phyloP scores from a whole-genome alignment of 2,888 invertebrate genomes.

The Apotomis capreana region DNA sequence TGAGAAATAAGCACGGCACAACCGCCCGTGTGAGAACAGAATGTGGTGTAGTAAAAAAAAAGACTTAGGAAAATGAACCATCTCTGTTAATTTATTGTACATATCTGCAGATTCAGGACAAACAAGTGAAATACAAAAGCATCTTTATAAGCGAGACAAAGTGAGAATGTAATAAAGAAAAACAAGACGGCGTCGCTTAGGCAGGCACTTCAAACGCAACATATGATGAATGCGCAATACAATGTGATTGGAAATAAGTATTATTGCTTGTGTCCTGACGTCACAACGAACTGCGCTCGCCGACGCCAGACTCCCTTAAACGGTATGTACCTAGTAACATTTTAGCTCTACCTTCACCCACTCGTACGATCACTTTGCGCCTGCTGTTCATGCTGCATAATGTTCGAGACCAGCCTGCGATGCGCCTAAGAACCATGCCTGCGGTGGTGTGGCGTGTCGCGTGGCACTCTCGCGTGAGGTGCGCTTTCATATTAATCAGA shows the following conservation, averaged over 20 bases:
- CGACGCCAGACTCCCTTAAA: neutral
- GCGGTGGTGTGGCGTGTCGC: constrained; percentile 33
- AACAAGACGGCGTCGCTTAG: too few relatives aligned
- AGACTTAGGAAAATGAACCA: too few relatives aligned
- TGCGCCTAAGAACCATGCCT: neutral
- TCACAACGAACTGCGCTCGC: neutral
- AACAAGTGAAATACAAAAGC: too few relatives aligned
- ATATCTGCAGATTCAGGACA: too few relatives aligned
- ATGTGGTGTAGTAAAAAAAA: too few relatives aligned
- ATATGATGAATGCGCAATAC: neutral
- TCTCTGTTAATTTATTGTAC: too few relatives aligned
- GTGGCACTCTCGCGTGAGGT: constrained; percentile 35
- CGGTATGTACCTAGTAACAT: too few relatives aligned
- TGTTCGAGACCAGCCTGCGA: neutral
- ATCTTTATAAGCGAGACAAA: too few relatives aligned
- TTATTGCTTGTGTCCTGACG: neutral
- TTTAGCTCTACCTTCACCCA: neutral
- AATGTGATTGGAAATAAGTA: neutral
- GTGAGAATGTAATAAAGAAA: too few relatives aligned
- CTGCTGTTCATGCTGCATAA: neutral
- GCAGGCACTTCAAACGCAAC: too few relatives aligned
- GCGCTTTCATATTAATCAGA: constrained; percentile 47
- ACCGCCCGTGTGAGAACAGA: too few relatives aligned
- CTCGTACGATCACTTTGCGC: neutral
- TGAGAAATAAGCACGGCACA: neutral